Evolutionary conservation across 1,140 invertebrate genomes (phyloP).

Genomic region (Lucilia cuprina): DNA sequence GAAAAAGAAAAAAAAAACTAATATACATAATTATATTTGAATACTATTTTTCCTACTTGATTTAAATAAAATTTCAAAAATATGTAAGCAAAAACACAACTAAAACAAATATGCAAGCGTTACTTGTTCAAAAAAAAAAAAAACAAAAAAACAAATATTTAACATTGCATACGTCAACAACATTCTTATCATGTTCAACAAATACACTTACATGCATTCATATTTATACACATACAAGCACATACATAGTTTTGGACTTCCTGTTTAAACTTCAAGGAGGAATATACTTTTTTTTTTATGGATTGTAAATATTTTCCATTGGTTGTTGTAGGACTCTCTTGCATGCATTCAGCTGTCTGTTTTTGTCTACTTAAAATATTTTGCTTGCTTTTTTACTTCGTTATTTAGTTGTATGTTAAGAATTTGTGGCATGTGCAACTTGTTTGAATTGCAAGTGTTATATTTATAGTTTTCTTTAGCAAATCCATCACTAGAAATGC

Average conservation of each 20-base stretch:
- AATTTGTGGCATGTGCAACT: slow-evolving; percentile 35
- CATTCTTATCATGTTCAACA: slow-evolving; percentile 30
- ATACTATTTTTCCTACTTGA: not conserved
- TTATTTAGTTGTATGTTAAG: slow-evolving; percentile 14
- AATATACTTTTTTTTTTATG: not conserved
- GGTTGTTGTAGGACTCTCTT: not conserved
- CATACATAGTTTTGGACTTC: not conserved
- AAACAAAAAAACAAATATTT: slow-evolving; percentile 16
- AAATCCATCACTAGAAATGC: not conserved
- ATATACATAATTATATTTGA: slow-evolving; percentile 14
- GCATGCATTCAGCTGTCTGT: slow-evolving; percentile 26
- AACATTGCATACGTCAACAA: slow-evolving; percentile 31
- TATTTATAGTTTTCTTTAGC: slow-evolving; percentile 11
- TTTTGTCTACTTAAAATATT: slow-evolving; percentile 33
- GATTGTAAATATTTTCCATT: not conserved
- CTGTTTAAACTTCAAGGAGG: not conserved
- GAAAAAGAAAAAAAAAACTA: not conserved
- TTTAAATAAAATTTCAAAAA: not conserved
- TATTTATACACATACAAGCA: no score
- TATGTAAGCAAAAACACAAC: not conserved
- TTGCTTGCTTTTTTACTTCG: not conserved
- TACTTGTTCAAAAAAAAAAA: not conserved
- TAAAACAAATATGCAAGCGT: not conserved
- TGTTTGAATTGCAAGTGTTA: slow-evolving; percentile 35
- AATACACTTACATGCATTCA: not conserved